Percentiles rank a stretch among this genome's conserved stretches.
Evolutionary conservation across 2,888 invertebrate species (phyloP).

Genomic region (Biston stratarius): DNA sequence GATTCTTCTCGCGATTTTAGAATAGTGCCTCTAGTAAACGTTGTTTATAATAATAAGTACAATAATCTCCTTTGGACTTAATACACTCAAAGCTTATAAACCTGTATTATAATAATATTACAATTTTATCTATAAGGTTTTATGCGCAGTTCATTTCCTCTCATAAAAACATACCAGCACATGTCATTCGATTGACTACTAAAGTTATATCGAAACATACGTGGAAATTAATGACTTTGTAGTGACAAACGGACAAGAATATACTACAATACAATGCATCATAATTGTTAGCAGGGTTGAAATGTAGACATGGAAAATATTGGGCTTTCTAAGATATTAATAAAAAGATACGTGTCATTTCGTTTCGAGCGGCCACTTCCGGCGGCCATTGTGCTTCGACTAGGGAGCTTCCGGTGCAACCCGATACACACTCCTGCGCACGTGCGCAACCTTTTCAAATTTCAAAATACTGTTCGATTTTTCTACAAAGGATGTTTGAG

Average conservation of each 20-base stretch:
- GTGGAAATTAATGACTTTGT: slow-evolving; percentile 10
- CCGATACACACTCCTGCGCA: slow-evolving; percentile 86
- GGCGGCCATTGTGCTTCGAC: slow-evolving; percentile 81
- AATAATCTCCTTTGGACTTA: no score
- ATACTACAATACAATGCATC: slow-evolving; percentile 35
- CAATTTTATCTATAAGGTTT: slow-evolving; percentile 13
- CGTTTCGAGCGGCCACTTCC: slow-evolving; percentile 85
- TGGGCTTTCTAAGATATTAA: slow-evolving; percentile 83
- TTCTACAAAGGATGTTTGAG: slow-evolving; percentile 64
- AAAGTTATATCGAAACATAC: background rate
- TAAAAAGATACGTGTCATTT: slow-evolving; percentile 85
- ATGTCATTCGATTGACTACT: slow-evolving; percentile 2
- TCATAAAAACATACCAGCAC: slow-evolving; percentile 8
- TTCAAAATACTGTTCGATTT: slow-evolving; percentile 65
- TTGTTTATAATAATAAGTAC: no score
- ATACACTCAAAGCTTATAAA: no score
- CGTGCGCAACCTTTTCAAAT: slow-evolving; percentile 84
- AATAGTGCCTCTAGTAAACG: no score
- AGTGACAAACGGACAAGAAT: slow-evolving; percentile 6
- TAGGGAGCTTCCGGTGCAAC: slow-evolving; percentile 83
- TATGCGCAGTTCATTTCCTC: slow-evolving; percentile 19
- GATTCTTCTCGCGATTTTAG: no score
- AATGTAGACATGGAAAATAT: slow-evolving; percentile 81
- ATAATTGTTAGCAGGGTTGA: slow-evolving; percentile 66
- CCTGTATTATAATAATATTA: background rate